Evolutionary conservation across 2,113 vertebrate species (phyloP).

Genomic region (Hassar affinis): DNA sequence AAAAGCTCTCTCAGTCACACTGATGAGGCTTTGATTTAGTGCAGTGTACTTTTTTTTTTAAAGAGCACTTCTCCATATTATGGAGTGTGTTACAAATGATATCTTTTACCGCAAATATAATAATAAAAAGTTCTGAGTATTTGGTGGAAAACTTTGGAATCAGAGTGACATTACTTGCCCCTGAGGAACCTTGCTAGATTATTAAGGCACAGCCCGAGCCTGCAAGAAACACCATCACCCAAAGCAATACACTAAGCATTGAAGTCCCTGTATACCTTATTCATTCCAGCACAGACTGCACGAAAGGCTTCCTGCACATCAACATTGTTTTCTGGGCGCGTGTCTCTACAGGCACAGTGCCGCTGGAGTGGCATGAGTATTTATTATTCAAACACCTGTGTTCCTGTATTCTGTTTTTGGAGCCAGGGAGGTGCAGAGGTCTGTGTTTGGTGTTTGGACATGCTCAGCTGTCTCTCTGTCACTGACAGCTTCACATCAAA

Average conservation of each 20-base stretch:
- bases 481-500: slow-evolving; percentile 75
- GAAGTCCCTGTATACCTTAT: slow-evolving; percentile 54
- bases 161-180: slow-evolving; percentile 27
- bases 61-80: not conserved
- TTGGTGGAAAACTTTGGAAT: slow-evolving; percentile 23
- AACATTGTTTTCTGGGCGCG: slow-evolving; percentile 77
- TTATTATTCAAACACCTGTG: slow-evolving; percentile 80
- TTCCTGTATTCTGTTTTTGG: slow-evolving; percentile 63
- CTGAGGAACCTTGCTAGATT: slow-evolving; percentile 35
- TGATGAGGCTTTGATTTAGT: not conserved
- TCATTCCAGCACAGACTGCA: slow-evolving; percentile 48
- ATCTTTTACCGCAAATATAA: not conserved
- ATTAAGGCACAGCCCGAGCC: slow-evolving; percentile 41
- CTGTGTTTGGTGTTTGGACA: slow-evolving; percentile 69
- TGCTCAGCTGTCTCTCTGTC: slow-evolving; percentile 72
- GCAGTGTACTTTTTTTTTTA: not conserved
- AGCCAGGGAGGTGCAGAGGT: slow-evolving; percentile 65
- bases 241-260: slow-evolving; percentile 45
- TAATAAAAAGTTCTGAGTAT: slow-evolving; percentile 26
- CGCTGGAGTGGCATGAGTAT: slow-evolving; percentile 72
- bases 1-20: not conserved
- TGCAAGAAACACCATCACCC: slow-evolving; percentile 46
- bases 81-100: not conserved
- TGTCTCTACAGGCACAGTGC: slow-evolving; percentile 62
- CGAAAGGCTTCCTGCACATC: slow-evolving; percentile 65